Conservation (phyloP, 2,888 invertebrate genomes). For the Hypercompe scribonia region DNA sequence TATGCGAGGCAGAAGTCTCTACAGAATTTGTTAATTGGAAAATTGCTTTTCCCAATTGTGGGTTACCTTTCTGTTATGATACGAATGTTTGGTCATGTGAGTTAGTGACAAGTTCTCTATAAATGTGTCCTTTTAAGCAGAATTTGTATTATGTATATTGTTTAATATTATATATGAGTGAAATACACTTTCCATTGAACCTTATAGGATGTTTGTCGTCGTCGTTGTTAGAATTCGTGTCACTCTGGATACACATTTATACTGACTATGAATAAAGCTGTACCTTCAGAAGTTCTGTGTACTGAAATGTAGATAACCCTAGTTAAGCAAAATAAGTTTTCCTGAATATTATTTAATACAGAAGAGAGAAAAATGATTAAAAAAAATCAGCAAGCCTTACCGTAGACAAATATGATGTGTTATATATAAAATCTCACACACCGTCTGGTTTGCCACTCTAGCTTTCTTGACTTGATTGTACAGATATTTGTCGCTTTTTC, state of each 20-base stretch:
- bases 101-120: not conserved
- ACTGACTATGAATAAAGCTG: not conserved
- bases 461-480: too few relatives aligned
- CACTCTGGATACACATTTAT: not conserved
- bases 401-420: too few relatives aligned
- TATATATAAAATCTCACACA: too few relatives aligned
- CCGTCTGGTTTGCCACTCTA: too few relatives aligned
- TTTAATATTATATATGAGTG: not conserved
- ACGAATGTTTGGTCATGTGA: not conserved
- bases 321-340: too few relatives aligned
- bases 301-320: not conserved
- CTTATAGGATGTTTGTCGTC: too few relatives aligned
- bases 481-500: not conserved
- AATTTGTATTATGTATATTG: not conserved
- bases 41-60: not conserved
- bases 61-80: not conserved
- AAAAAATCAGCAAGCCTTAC: not conserved
- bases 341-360: not conserved
- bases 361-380: not conserved
- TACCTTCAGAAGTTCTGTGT: too few relatives aligned
- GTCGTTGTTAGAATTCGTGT: too few relatives aligned
- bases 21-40: not conserved
- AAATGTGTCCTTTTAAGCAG: not conserved
- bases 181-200: too few relatives aligned
- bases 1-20: not conserved